phyloP scores from a whole-genome alignment of 2,113 vertebrate species.

The Colossoma macropomum region DNA sequence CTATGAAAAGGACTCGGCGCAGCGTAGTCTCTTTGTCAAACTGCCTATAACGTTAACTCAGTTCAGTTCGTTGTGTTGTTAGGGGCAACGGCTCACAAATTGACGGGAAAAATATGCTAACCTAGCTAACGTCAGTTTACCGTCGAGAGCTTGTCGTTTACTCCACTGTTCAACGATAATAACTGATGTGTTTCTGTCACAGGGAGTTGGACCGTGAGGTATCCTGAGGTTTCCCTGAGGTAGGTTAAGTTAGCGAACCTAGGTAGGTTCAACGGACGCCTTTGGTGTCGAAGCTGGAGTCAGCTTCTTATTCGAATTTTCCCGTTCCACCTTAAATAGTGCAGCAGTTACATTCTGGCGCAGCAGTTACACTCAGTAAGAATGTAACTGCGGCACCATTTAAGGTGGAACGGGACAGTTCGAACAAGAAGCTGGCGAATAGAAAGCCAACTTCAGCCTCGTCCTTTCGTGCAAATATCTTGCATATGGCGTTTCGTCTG shows the following conservation, averaged over 20 bases:
- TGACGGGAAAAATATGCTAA: too few relatives aligned
- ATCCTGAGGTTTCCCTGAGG: neutral
- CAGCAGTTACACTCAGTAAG: too few relatives aligned
- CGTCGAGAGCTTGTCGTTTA: neutral
- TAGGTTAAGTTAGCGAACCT: neutral
- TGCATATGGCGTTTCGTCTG: neutral
- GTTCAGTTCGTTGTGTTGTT: constrained; percentile 13
- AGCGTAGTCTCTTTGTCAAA: neutral
- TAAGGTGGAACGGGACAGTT: too few relatives aligned
- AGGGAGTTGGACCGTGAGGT: neutral
- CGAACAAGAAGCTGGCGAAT: too few relatives aligned
- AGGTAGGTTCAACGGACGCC: neutral
- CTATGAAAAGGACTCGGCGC: neutral
- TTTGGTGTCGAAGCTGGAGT: neutral
- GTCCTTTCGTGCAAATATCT: too few relatives aligned
- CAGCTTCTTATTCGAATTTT: too few relatives aligned
- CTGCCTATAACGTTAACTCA: neutral
- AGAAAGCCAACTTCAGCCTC: too few relatives aligned
- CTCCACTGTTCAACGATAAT: neutral
- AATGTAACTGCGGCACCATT: too few relatives aligned
- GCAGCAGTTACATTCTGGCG: too few relatives aligned
- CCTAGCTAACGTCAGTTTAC: too few relatives aligned
- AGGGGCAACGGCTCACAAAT: constrained; percentile 1
- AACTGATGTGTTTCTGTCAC: neutral
- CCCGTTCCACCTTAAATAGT: too few relatives aligned